These are phyloP conservation scores for Dusona sp. DNA, from an alignment of 2,888 invertebrate species.

Conservation along the genomic window DNA sequence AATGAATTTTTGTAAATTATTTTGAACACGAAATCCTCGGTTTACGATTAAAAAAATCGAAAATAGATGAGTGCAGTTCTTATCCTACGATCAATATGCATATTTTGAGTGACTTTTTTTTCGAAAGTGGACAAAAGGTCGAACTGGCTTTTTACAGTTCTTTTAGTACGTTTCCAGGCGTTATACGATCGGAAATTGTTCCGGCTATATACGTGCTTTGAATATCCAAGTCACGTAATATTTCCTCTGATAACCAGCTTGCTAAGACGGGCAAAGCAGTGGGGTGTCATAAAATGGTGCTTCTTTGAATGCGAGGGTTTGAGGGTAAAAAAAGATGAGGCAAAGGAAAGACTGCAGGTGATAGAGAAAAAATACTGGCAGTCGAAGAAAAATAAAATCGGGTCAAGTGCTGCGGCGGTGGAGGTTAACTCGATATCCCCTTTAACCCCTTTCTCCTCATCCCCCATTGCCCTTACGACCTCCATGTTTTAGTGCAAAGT, in stretches of 20 bases:
- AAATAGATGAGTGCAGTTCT: not conserved
- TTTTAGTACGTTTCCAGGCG: not conserved
- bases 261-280: constrained; percentile 34
- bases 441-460: not conserved
- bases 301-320: not conserved
- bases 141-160: not conserved
- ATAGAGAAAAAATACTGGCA: constrained; percentile 15
- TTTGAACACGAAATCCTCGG: not conserved
- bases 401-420: constrained; percentile 19
- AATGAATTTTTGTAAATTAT: not conserved
- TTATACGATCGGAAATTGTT: constrained; percentile 13
- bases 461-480: constrained; percentile 9
- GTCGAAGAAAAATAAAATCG: constrained; percentile 41
- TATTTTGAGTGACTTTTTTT: not conserved
- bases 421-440: constrained; percentile 39
- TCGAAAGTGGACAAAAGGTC: not conserved
- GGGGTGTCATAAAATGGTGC: constrained; percentile 43
- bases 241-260: constrained; percentile 13
- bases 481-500: constrained; percentile 14
- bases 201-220: not conserved
- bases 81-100: not conserved
- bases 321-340: not conserved
- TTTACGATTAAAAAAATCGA: not conserved
- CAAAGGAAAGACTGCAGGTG: constrained; percentile 1
- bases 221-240: not conserved